These are phyloP conservation scores for Argyra leucocephala DNA, from an alignment of 2,888 invertebrate species.

Conservation along the genomic window DNA sequence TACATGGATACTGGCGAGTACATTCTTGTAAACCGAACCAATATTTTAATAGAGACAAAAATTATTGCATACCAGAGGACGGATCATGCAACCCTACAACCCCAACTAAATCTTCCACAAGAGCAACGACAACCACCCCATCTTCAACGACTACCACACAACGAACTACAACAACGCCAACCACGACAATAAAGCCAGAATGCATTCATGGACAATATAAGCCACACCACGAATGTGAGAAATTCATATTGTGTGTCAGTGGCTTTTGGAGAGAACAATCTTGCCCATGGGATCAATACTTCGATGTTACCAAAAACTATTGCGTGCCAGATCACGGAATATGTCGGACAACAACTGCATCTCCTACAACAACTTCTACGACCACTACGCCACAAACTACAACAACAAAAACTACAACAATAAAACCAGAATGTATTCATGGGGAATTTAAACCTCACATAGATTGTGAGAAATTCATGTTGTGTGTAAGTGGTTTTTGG, in stretches of 20 bases:
- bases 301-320: background rate
- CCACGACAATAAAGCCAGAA: background rate
- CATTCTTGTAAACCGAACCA: background rate
- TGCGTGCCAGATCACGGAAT: background rate
- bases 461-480: background rate
- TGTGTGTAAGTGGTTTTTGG: background rate
- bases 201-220: background rate
- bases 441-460: too few species aligned
- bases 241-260: background rate
- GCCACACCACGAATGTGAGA: background rate
- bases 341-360: background rate
- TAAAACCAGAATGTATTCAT: too few species aligned
- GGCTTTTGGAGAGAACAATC: background rate
- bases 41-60: background rate
- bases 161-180: background rate
- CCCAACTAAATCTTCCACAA: background rate
- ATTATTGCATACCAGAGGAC: background rate
- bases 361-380: background rate
- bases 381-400: background rate
- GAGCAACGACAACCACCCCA: background rate
- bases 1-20: background rate
- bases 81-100: background rate
- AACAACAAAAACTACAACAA: background rate
- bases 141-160: background rate
- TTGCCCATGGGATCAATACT: background rate